phyloP scores from a whole-genome alignment of 64 coral and sea anemone genomes.

The Hydrozoanthus tunicans region DNA sequence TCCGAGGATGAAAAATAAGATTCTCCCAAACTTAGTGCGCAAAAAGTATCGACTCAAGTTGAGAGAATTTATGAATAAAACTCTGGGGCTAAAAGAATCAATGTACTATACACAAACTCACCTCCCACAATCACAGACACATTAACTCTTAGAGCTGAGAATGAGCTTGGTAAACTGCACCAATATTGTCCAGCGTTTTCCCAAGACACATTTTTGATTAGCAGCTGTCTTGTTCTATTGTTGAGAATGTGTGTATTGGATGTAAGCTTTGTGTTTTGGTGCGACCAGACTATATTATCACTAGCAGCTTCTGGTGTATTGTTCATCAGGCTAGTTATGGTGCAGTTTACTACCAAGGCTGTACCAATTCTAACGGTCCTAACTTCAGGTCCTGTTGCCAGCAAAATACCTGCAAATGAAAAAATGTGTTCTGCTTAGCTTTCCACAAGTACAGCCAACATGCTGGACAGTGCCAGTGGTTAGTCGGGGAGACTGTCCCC shows the following conservation, averaged over 20 bases:
- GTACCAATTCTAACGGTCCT: constrained; percentile 21
- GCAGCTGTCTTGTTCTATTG: constrained; percentile 11
- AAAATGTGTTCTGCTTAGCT: too few species aligned
- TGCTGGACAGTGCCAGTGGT: too few species aligned
- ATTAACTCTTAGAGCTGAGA: neutral
- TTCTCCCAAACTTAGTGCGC: too few species aligned
- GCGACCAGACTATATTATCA: neutral
- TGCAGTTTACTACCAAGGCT: neutral
- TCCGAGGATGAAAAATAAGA: too few species aligned
- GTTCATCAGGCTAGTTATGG: neutral
- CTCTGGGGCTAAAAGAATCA: neutral
- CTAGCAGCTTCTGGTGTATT: neutral
- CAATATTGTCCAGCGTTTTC: constrained; percentile 10
- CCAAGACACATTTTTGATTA: constrained; percentile 14
- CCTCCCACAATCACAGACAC: constrained; percentile 10
- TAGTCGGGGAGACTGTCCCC: too few species aligned
- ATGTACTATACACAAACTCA: neutral
- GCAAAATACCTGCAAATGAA: neutral
- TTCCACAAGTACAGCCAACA: too few species aligned
- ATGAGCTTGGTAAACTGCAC: constrained; percentile 1
- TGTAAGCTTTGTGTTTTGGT: neutral
- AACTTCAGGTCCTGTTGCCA: neutral
- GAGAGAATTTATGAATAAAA: neutral
- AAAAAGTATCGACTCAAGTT: too few species aligned
- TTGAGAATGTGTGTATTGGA: neutral